These are phyloP conservation scores for Labeo calbasu DNA, from an alignment of 2,797 vertebrate genomes.

Conservation along the genomic window DNA sequence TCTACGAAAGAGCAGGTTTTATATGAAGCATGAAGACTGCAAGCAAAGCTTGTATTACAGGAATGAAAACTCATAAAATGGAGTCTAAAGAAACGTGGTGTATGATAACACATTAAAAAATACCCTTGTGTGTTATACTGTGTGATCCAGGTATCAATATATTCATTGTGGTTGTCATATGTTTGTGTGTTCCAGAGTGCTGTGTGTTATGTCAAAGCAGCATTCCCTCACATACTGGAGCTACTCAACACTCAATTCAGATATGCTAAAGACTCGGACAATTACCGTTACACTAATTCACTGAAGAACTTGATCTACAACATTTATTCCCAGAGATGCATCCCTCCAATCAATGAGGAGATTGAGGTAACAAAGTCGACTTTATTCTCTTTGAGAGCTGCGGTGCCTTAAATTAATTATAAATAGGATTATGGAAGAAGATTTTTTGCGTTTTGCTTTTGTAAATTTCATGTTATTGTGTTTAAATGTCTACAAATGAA, in stretches of 20 bases:
- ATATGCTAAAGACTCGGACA: slow-evolving; percentile 68
- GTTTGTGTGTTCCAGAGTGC: slow-evolving; percentile 64
- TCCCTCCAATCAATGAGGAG: slow-evolving; percentile 69
- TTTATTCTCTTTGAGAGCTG: not conserved
- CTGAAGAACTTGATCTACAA: slow-evolving; percentile 66
- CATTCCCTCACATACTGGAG: slow-evolving; percentile 69
- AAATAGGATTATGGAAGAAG: not conserved
- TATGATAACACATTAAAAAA: not conserved
- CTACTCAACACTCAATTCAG: slow-evolving; percentile 68
- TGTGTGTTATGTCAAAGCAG: slow-evolving; percentile 73
- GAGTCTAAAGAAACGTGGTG: not conserved
- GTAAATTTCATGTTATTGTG: not conserved
- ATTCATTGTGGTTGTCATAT: slow-evolving; percentile 4
- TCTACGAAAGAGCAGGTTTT: not conserved
- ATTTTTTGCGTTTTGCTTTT: not conserved
- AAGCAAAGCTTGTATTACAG: slow-evolving; percentile 5
- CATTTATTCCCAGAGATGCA: slow-evolving; percentile 70
- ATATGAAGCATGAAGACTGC: not conserved
- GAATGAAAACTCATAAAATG: not conserved
- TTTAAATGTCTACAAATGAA: not conserved
- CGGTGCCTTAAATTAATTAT: not conserved
- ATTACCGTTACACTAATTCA: slow-evolving; percentile 65
- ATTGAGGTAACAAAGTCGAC: slow-evolving; percentile 64
- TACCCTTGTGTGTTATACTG: not conserved
- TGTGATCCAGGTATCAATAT: not conserved